Conservation (phyloP, 2,888 invertebrate genomes). For the Nephrotoma appendiculata region DNA sequence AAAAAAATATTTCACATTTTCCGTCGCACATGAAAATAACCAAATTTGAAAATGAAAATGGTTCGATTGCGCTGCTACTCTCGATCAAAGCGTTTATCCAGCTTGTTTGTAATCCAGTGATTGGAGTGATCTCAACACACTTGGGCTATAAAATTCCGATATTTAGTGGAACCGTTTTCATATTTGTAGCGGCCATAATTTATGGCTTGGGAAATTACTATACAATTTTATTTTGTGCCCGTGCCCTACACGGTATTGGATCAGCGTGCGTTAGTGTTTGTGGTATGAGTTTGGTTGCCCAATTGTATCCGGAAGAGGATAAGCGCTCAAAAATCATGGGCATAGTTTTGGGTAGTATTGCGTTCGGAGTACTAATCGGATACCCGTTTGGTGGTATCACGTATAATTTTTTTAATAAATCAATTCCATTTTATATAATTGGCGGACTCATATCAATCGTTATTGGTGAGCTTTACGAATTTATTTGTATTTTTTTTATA, state of each 20-base stretch:
- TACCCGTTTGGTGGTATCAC: constrained; percentile 69
- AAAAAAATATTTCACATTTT: constrained; percentile 8
- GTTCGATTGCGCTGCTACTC: constrained; percentile 48
- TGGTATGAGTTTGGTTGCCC: constrained; percentile 67
- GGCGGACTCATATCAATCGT: constrained; percentile 40
- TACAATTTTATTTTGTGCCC: constrained; percentile 49
- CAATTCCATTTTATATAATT: constrained; percentile 57
- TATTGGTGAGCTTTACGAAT: constrained; percentile 27
- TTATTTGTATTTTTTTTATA: not conserved
- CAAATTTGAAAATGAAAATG: constrained; percentile 42
- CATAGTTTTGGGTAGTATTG: constrained; percentile 63
- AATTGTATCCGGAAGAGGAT: constrained; percentile 31
- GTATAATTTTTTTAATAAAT: constrained; percentile 61
- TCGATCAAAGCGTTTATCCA: constrained; percentile 72
- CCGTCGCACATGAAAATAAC: not conserved
- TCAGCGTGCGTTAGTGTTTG: constrained; percentile 67
- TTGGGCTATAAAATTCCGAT: constrained; percentile 54
- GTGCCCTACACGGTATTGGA: constrained; percentile 65
- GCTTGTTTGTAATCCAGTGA: constrained; percentile 57
- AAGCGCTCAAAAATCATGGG: constrained; percentile 57
- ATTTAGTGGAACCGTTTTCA: constrained; percentile 49
- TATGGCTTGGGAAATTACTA: constrained; percentile 63
- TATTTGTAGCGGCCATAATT: constrained; percentile 53
- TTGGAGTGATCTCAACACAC: constrained; percentile 50
- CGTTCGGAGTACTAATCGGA: constrained; percentile 63